phyloP scores from a whole-genome alignment of 1,140 invertebrate species.

The Oncopodura yosiiana region DNA sequence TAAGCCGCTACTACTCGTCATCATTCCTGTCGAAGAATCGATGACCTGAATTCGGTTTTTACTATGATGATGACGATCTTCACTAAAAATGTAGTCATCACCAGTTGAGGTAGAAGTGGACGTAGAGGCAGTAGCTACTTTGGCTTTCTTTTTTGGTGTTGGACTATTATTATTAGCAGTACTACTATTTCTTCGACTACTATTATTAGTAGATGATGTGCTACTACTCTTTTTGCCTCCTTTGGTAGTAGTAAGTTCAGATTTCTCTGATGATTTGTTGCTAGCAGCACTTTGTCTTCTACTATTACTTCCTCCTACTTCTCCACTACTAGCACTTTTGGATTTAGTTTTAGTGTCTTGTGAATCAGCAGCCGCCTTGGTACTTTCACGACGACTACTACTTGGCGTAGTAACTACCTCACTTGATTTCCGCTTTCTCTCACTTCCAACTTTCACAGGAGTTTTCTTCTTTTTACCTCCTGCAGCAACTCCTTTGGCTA shows the following conservation, averaged over 20 bases:
- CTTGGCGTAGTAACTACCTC: too few relatives aligned
- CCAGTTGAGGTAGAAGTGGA: constrained; percentile 9
- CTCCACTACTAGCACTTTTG: not conserved
- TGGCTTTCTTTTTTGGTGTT: constrained; percentile 12
- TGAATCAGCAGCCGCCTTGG: not conserved
- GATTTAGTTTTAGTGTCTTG: constrained; percentile 1
- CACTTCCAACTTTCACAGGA: not conserved
- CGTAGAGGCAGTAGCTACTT: constrained; percentile 5
- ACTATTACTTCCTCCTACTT: not conserved
- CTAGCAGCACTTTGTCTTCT: constrained; percentile 21
- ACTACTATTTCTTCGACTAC: constrained; percentile 1
- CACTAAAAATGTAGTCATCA: not conserved
- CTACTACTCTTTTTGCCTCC: constrained; percentile 3
- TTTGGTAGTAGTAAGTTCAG: not conserved
- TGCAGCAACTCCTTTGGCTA: too few relatives aligned
- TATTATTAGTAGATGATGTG: too few relatives aligned
- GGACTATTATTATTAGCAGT: constrained; percentile 6
- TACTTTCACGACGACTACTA: too few relatives aligned
- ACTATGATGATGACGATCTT: constrained; percentile 2
- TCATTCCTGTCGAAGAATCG: too few relatives aligned
- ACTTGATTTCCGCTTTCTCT: constrained; percentile 5
- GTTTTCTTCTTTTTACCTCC: too few relatives aligned
- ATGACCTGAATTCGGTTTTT: constrained; percentile 12
- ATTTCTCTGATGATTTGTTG: not conserved
- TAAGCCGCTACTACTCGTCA: too few relatives aligned